Evolutionary conservation across 1,140 invertebrate genomes (phyloP).

Genomic region (Panulirus ornatus): DNA sequence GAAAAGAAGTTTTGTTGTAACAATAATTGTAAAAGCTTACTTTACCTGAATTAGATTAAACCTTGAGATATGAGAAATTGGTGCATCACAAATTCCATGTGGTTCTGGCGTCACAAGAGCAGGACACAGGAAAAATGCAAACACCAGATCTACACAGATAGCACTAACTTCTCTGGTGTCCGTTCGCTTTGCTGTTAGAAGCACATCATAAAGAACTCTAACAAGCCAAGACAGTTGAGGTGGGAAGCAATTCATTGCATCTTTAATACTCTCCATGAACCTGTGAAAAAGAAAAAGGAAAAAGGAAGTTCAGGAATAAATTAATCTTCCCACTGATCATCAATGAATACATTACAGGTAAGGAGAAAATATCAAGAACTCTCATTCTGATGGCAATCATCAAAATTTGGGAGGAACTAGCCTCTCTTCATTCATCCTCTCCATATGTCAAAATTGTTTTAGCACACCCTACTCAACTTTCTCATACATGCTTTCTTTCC

Average conservation of each 20-base stretch:
- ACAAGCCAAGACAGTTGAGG: slow-evolving; percentile 83
- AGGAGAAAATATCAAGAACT: too few relatives aligned
- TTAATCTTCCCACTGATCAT: too few relatives aligned
- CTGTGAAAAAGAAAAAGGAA: slow-evolving; percentile 20
- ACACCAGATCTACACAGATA: slow-evolving; percentile 94
- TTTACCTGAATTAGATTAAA: slow-evolving; percentile 92
- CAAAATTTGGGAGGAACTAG: too few relatives aligned
- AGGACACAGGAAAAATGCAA: slow-evolving; percentile 96
- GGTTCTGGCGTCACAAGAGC: slow-evolving; percentile 97
- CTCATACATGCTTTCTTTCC: too few relatives aligned
- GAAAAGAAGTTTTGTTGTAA: too few relatives aligned
- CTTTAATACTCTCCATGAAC: slow-evolving; percentile 81
- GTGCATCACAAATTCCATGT: slow-evolving; percentile 95
- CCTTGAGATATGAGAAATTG: slow-evolving; percentile 92
- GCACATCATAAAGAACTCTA: slow-evolving; percentile 80
- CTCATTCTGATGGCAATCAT: too few relatives aligned
- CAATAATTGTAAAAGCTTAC: not conserved
- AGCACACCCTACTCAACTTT: too few relatives aligned
- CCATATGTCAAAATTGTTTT: too few relatives aligned
- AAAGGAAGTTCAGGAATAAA: too few relatives aligned
- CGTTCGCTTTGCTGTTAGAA: slow-evolving; percentile 78
- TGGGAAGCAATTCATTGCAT: slow-evolving; percentile 90
- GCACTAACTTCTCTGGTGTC: slow-evolving; percentile 82
- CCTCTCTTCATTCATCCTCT: too few relatives aligned
- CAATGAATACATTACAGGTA: too few relatives aligned